Conservation (phyloP, 2,113 vertebrate genomes). For the Chloropsis cyanopogon region DNA sequence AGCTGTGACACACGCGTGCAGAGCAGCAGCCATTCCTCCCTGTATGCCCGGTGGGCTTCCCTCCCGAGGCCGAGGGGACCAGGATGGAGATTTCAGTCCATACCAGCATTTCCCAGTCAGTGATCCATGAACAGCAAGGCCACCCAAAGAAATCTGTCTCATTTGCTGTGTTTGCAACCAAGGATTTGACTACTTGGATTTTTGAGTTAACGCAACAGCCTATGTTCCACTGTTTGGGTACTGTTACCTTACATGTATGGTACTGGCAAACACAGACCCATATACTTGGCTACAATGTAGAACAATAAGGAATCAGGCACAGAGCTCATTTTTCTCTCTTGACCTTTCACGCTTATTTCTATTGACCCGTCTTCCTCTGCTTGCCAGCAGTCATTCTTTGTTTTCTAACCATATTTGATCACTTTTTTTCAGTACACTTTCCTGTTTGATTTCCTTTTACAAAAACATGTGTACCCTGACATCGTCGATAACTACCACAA, state of each 20-base stretch:
- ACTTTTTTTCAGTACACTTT: neutral
- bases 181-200: neutral
- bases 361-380: neutral
- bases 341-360: neutral
- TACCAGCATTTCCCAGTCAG: neutral
- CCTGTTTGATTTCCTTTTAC: neutral
- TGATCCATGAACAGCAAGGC: neutral
- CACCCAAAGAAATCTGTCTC: neutral
- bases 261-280: neutral
- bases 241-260: neutral
- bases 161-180: neutral
- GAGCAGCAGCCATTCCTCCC: neutral
- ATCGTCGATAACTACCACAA: neutral
- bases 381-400: neutral
- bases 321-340: neutral
- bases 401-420: constrained; percentile 4
- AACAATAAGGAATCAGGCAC: neutral
- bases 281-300: neutral
- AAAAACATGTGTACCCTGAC: constrained; percentile 1
- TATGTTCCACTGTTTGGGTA: neutral
- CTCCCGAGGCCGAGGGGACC: neutral
- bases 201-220: neutral
- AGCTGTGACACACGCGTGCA: neutral
- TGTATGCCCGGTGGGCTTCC: fast-evolving
- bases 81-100: neutral